Percentiles rank a stretch among this genome's conserved stretches.
Conservation (phyloP, 2,888 invertebrate genomes). For the Xestia xanthographa region DNA sequence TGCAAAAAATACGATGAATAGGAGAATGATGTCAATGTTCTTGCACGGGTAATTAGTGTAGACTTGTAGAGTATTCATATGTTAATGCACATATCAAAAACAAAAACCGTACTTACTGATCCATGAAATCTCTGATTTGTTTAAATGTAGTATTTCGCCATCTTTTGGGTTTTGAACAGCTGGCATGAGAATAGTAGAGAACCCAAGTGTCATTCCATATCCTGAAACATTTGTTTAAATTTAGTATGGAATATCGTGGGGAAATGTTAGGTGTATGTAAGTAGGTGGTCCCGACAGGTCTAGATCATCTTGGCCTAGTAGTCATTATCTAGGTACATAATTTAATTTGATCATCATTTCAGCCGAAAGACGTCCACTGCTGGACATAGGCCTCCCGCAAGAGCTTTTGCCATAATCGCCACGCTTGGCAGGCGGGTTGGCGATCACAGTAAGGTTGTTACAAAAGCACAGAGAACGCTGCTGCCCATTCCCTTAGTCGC, state of each 20-base stretch:
- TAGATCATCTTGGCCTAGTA: background rate
- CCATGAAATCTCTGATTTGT: slow-evolving; percentile 93
- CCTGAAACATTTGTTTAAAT: slow-evolving; percentile 79
- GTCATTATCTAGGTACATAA: no score
- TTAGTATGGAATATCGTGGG: background rate
- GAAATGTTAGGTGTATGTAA: background rate
- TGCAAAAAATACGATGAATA: slow-evolving; percentile 11
- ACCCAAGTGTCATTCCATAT: slow-evolving; percentile 95
- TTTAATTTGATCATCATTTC: no score
- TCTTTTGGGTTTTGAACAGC: slow-evolving; percentile 91
- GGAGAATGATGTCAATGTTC: slow-evolving; percentile 3
- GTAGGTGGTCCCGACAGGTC: background rate
- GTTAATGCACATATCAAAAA: slow-evolving; percentile 4
- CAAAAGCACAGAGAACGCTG: no score
- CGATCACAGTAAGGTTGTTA: no score
- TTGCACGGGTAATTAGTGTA: slow-evolving; percentile 1
- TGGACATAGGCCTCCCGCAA: no score
- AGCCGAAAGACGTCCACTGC: no score
- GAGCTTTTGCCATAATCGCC: no score
- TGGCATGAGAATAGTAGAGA: slow-evolving; percentile 95
- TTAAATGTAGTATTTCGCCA: slow-evolving; percentile 87
- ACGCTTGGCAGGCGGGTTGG: no score
- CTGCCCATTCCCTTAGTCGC: no score
- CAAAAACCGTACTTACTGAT: slow-evolving; percentile 90
- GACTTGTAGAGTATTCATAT: background rate